Percentiles rank a stretch among this genome's conserved stretches.
Evolutionary conservation across 2,113 vertebrate genomes (phyloP).

Genomic region (Motacilla tschutschensis): DNA sequence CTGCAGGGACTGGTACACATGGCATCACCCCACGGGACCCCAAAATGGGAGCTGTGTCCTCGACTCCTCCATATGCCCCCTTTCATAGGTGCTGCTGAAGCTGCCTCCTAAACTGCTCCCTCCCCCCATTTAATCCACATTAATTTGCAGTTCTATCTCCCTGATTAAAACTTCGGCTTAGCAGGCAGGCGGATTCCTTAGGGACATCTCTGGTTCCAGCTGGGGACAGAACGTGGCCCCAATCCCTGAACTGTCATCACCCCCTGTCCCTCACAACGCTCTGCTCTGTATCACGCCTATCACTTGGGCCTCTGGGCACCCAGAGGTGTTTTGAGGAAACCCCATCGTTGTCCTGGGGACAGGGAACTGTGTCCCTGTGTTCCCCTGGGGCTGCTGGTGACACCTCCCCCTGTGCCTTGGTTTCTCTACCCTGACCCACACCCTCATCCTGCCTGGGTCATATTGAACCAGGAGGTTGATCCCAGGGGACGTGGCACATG

Average conservation of each 20-base stretch:
- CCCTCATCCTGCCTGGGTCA: neutral
- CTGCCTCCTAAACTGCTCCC: neutral
- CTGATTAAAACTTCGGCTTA: conserved; percentile 5
- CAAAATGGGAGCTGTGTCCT: fast-evolving
- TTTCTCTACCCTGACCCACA: neutral
- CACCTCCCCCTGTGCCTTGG: neutral
- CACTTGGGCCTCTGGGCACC: fast-evolving
- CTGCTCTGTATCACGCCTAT: neutral
- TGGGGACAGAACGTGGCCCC: neutral
- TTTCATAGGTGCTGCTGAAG: neutral
- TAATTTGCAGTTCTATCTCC: conserved; percentile 43
- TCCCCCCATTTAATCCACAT: neutral
- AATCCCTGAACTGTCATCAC: neutral
- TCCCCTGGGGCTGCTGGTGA: neutral
- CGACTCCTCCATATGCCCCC: neutral
- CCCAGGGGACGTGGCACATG: fast-evolving
- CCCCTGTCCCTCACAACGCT: neutral
- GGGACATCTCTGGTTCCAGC: neutral
- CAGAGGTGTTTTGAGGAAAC: neutral
- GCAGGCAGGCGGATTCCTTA: neutral
- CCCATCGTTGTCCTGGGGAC: neutral
- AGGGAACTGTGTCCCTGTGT: neutral
- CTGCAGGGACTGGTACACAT: neutral
- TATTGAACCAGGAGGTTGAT: fast-evolving
- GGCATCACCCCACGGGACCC: fast-evolving